These are phyloP conservation scores for Stichopus chloronotus DNA, from an alignment of 35 echinoderm and acorn worm species.

Conservation along the genomic window DNA sequence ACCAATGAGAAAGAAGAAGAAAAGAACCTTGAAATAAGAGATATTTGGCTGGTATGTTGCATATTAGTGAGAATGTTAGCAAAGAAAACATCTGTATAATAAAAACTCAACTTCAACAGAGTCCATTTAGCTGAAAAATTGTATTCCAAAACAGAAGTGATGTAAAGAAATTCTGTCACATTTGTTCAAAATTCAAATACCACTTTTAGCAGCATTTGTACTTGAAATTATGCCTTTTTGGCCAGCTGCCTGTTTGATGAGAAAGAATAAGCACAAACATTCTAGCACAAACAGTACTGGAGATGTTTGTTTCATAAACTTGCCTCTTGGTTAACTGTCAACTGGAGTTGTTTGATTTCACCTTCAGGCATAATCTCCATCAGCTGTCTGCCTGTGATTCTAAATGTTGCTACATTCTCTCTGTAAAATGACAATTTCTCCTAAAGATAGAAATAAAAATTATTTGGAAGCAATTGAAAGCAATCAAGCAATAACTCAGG, in stretches of 20 bases:
- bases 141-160: neutral
- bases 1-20: neutral
- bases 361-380: slow-evolving; percentile 38
- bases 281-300: neutral
- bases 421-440: slow-evolving; percentile 19
- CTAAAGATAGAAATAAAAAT: neutral
- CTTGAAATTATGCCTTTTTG: neutral
- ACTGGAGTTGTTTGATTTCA: neutral
- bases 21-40: neutral
- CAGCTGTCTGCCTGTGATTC: slow-evolving; percentile 15
- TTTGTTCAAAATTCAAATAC: too few species aligned
- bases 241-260: neutral
- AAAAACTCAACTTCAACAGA: too few species aligned
- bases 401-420: slow-evolving; percentile 5
- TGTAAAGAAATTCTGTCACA: neutral
- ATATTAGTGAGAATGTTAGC: neutral
- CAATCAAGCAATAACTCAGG: too few species aligned
- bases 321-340: neutral
- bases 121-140: neutral
- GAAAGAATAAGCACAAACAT: neutral
- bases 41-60: neutral
- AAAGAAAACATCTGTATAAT: neutral
- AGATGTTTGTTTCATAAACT: neutral
- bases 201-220: neutral
- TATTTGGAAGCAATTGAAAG: too few species aligned